Evolutionary conservation across 2,797 vertebrate genomes (phyloP), one percentile per base, ranked within the genome.

Genomic region (Molossus alvarezi): DNA sequence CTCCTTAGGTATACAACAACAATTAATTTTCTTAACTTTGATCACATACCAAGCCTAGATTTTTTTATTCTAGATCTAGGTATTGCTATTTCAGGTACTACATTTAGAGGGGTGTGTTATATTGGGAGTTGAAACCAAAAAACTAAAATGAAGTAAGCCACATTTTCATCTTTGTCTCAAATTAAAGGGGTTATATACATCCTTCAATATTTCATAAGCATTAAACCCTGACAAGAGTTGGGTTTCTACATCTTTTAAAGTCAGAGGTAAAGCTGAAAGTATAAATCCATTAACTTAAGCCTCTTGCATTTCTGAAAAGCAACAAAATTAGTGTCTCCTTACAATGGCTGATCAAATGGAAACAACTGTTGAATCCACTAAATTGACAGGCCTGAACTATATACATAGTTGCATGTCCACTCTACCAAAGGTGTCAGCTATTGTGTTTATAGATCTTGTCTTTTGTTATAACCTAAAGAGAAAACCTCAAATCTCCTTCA

Each of bases 271-370:
- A 84, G 11, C 1, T 73, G 1, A 85, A 94, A 93, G 18, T 21
- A 81, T 4, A 94, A 90, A 48, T 73, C 14, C 27, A 51, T n/a
- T 69, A 77, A 82, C 9, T 37, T 88, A 77, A 37, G 15, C 1
- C 15, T 81, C 12, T 96, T 76, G 2, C 1, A 60, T 75, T 88
- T 97, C 48, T 45, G 10, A 80, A 82, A 90, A 83, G 29, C 1
- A 69, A 14, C 7, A 25, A 23, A 67, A 51, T 76, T 75, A 86
- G 12, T 75, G 4, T 80, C 95, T 76, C 33, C 48, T 18, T 58
- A 84, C 41, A 27, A 77, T 65, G 1, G 11, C 4, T 58, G 15
- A 33, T 45, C 48, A 93, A 53, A 64, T 51, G 29, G 6, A 93
- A 48, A 11, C 12, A 62, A 45, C 11, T 33, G 20, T 57, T 57